A percentile compares a stretch with the other conserved stretches of the same genome.
phyloP scores from a whole-genome alignment of 2,797 vertebrate genomes.

The Dromococcyx pavoninus region DNA sequence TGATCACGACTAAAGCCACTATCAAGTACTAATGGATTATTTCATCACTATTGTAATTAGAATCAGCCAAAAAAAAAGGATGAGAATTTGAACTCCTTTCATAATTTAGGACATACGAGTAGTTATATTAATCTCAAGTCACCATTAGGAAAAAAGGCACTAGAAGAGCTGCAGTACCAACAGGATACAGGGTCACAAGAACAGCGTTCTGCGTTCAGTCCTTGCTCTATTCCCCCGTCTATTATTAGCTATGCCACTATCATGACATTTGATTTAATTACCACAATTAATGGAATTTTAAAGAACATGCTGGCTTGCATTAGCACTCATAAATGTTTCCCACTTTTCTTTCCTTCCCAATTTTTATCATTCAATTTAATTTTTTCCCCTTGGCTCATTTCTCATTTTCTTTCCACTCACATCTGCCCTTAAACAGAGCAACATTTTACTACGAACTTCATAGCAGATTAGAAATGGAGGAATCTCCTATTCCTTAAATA shows the following conservation, averaged over 20 bases:
- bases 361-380: neutral
- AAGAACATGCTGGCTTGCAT: neutral
- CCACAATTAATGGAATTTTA: neutral
- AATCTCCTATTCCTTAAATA: neutral
- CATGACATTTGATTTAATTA: neutral
- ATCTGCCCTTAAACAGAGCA: neutral
- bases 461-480: neutral
- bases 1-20: neutral
- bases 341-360: neutral
- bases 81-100: neutral
- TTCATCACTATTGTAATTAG: neutral
- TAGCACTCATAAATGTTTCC: neutral
- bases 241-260: neutral
- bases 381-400: neutral
- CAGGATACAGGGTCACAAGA: rapidly evolving
- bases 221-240: neutral
- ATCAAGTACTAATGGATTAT: neutral
- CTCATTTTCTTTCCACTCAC: neutral
- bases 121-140: neutral
- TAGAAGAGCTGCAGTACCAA: neutral
- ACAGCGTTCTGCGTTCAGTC: neutral
- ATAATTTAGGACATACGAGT: neutral
- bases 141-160: neutral
- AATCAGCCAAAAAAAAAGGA: neutral
- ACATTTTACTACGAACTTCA: neutral